Evolutionary conservation across 2,888 invertebrate genomes (phyloP), one percentile per base, ranked within the genome.

Genomic region (Crocallis elinguaria): DNA sequence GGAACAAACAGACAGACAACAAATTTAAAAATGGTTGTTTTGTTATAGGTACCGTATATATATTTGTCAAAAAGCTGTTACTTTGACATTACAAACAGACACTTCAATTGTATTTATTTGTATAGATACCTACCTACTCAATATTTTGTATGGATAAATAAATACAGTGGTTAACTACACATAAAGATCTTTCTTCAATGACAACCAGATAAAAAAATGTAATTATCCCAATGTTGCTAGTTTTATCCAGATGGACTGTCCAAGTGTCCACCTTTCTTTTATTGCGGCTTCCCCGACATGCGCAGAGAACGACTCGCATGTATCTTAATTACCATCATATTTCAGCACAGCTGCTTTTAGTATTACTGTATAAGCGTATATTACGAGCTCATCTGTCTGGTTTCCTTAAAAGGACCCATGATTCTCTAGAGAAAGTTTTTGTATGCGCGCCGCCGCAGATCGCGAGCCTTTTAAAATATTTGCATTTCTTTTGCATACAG

Each of bases 381-480:
- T 59, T 60, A 60, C 67, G 69, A 71, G 77, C 73, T 72, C 79
- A 79, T 80, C 81, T 67, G 70, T 52, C 79, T 55, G 64, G 80
- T 74, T 84, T 59, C 88, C 89, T 62, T 88, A 85, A 72, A 89
- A 79, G 88, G 88, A 73, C 66, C 68, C 66, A 67, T 75, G 85
- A 84, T 87, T 86, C 88, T 85, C 79, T 73, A 68, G 87, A 76
- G 88, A 88, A 89, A 89, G 88, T 87, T 87, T 85, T 82, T 75
- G 76, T 77, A 79, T 80, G 78, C 77, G 71, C 72, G 67, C 66
- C 68, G 53, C 57, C 52, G 35, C 17, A 36, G 27, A 29, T 30
- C 77, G n/a, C 71, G 54, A 60, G 72, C 76, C 83, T 80, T 79
- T 86, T 82, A 82, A 84, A 71, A 81, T 82, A 85, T 84, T 87